Base-by-base conservation (phyloP, 2,113 vertebrate genomes). In the Lycocorax pyrrhopterus region DNA sequence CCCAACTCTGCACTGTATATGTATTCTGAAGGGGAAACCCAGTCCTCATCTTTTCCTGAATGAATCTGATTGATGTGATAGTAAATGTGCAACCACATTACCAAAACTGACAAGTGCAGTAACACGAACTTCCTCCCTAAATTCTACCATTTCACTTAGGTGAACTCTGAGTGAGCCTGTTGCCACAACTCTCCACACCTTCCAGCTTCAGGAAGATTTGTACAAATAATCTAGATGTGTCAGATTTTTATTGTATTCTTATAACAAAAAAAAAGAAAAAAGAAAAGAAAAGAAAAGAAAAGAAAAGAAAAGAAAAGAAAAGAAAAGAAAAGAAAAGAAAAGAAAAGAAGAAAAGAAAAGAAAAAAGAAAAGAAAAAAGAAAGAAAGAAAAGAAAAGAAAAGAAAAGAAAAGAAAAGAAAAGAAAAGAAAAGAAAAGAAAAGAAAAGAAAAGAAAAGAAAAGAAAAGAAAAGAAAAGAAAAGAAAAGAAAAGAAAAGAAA, bases 261-360 rank as follows among this genome's bases (percentile, higher is more conserved):
- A 26, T 69, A 13, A 43, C 1, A 59, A 96, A 84, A 91, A 94
- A 87, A 96, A 96, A 86, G 90, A 94, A 87, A 96, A 91, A 96
- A 94, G n/a, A n/a, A n/a, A n/a, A n/a, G n/a, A n/a, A n/a, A n/a
- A n/a, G n/a, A n/a, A n/a, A n/a, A n/a, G n/a, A n/a, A n/a, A n/a
- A n/a, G n/a, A n/a, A n/a, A n/a, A n/a, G n/a, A n/a, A n/a, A n/a
- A n/a, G n/a, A n/a, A n/a, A n/a, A n/a, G n/a, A n/a, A n/a, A n/a
- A n/a, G n/a, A n/a, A n/a, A n/a, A n/a, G n/a, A n/a, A n/a, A n/a
- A n/a, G n/a, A n/a, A n/a, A n/a, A n/a, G n/a, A n/a, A n/a, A n/a
- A n/a, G n/a, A n/a, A n/a, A n/a, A n/a, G n/a, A n/a, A n/a, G n/a
- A n/a, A n/a, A n/a, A n/a, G n/a, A n/a, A n/a, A n/a, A n/a, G n/a